Conservation (phyloP, 2,797 vertebrate genomes). For the Aeoliscus strigatus region DNA sequence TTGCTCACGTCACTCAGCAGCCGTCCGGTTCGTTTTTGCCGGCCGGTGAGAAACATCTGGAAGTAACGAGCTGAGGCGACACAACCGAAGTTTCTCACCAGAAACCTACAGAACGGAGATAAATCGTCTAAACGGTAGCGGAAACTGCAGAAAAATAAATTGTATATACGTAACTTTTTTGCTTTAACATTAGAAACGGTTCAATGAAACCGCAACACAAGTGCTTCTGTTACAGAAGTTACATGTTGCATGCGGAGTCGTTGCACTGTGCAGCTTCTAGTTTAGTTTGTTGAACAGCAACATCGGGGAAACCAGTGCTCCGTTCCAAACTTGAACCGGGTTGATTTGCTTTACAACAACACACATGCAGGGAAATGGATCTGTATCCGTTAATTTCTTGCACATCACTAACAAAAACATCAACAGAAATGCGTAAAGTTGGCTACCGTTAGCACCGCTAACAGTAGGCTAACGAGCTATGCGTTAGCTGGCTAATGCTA, state of each 20-base stretch:
- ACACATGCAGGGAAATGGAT: background rate
- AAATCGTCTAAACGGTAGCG: background rate
- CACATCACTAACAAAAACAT: conserved; percentile 14
- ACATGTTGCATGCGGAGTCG: conserved; percentile 15
- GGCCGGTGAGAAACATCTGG: too few relatives aligned
- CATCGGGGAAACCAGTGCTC: background rate
- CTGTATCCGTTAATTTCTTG: conserved; percentile 16
- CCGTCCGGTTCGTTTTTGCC: too few relatives aligned
- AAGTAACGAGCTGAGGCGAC: too few relatives aligned
- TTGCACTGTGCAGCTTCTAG: conserved; percentile 15
- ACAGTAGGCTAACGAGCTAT: conserved; percentile 30
- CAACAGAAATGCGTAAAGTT: conserved; percentile 27
- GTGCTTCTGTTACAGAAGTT: background rate
- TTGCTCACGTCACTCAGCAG: background rate
- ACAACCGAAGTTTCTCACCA: too few relatives aligned
- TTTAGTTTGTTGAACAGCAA: conserved; percentile 20
- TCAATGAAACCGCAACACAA: background rate
- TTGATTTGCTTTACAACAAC: background rate
- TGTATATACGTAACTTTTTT: background rate
- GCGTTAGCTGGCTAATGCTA: conserved; percentile 55
- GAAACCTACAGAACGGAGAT: too few relatives aligned
- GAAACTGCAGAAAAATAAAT: background rate
- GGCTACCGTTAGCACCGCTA: conserved; percentile 44
- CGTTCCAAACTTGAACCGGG: background rate
- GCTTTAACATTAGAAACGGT: too few relatives aligned